Evolutionary conservation across 2,888 invertebrate species (phyloP).

Genomic region (Lumbricus terrestris): DNA sequence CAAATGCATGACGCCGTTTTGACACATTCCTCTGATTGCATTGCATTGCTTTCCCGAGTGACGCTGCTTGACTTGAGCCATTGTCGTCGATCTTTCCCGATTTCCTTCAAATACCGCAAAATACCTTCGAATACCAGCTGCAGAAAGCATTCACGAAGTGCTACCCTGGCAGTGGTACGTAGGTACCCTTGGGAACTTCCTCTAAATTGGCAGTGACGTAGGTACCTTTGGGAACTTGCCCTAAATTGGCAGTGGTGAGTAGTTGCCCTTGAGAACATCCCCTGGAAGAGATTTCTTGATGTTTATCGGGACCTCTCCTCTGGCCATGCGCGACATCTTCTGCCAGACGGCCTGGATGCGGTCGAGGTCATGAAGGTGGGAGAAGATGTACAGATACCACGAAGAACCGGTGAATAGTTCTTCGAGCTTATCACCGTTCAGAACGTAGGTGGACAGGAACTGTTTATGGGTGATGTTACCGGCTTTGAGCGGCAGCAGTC

Average conservation of each 20-base stretch:
- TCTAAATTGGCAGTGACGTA: slow-evolving; percentile 16
- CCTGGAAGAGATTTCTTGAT: slow-evolving; percentile 35
- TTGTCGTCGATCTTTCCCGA: background rate
- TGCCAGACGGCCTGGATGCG: slow-evolving; percentile 52
- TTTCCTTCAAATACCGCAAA: background rate
- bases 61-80: background rate
- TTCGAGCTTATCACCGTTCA: slow-evolving; percentile 48
- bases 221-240: background rate
- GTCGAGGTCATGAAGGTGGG: slow-evolving; percentile 52
- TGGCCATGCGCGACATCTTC: slow-evolving; percentile 37
- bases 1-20: too few species aligned
- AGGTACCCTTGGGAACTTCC: slow-evolving; percentile 22
- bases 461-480: slow-evolving; percentile 46
- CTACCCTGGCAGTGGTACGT: background rate
- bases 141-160: background rate
- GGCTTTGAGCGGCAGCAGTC: slow-evolving; percentile 29
- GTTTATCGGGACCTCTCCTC: slow-evolving; percentile 25
- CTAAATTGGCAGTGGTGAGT: background rate
- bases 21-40: background rate
- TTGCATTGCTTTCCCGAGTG: background rate
- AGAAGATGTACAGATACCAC: slow-evolving; percentile 48
- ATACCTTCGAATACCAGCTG: background rate
- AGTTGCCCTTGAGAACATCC: slow-evolving; percentile 20
- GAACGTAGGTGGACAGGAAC: slow-evolving; percentile 52
- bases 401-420: slow-evolving; percentile 49